Evolutionary conservation across 2,113 vertebrate species (phyloP), one percentile per base, ranked within the genome.

Genomic region (Etheostoma cragini): DNA sequence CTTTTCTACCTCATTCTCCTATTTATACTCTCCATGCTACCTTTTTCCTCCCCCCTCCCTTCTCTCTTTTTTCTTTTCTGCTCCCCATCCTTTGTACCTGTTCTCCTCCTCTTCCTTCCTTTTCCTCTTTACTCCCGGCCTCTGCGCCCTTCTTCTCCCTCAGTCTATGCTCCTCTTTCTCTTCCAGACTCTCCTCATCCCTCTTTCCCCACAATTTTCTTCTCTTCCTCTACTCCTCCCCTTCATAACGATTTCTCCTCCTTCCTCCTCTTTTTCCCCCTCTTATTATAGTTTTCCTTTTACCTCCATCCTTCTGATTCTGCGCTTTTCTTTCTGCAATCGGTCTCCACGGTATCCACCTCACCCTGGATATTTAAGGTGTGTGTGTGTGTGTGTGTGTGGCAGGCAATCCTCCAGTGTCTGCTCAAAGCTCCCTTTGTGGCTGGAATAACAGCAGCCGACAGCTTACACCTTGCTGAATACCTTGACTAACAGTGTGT

Each of bases 401-500:
- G 65, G 63, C 91, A 82, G 84, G 68, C 72, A 88, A 49, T 69
- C 73, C 79, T 82, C 68, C 76, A 89, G 90, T 70, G 95, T 95
- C 93, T 94, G 93, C 94, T 95, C 94, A 93, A 96, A 94, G 92
- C 94, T 93, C 93, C 93, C 56, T 96, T 80, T 96, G 94, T 95
- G 94, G 93, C 93, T 93, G 93, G 89, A 91, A 79, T 87, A 88
- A 88, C 77, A 85, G 82, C 86, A 62, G 79, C 58, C 54, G 63
- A 67, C 86, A 79, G 87, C 87, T 83, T 78, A 83, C 87, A 92
- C 89, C 90, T 92, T 87, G 75, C 80, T 75, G 80, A 86, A 89
- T 88, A 77, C 87, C 82, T 85, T 74, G 33, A 75, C 82, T 74
- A 87, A 86, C 83, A 81, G 78, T 73, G 81, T 78, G 82, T 75